Base-by-base conservation (phyloP, 2,888 invertebrate genomes). In the Sinopyrophorus schimmeli region DNA sequence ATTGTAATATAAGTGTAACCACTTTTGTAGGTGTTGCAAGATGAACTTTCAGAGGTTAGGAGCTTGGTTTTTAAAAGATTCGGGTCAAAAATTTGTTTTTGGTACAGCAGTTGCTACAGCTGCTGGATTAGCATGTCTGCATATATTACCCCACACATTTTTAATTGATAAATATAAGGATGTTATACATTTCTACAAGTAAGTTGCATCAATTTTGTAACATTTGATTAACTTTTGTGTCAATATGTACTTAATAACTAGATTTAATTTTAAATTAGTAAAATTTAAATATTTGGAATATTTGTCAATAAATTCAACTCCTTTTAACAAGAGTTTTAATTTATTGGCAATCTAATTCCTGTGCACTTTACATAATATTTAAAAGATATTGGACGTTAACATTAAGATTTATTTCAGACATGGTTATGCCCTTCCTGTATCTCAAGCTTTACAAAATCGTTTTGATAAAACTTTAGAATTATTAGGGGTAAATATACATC, bases 161-260 rank as follows among this genome's bases (percentile, higher is more conserved):
- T 73, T 81, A 1, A 57, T 87, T 1, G 67, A 80, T 2, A 75
- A 82, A 63, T 86, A 84, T 62, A 78, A 77, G 64, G 77, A 82
- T 18, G 72, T 83, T 52, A 76, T 84, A 3, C 81, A 82, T 51
- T 76, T 81, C 59, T 86, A 87, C 68, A 80, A 77, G 87, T 83
- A 72, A 68, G 9, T 27, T 18, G n/a, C 6, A 1, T 5, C 17
- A 15, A 18, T 14, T 14, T 3, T 7, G 5, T 15, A 12, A 4
- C n/a, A 10, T 10, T 0, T 1, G n/a, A 26, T 28, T 41, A 16
- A n/a, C n/a, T n/a, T n/a, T n/a, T n/a, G n/a, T n/a, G n/a, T n/a
- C n/a, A n/a, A n/a, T n/a, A n/a, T n/a, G n/a, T n/a, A n/a, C n/a
- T n/a, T n/a, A n/a, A n/a, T n/a, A n/a, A n/a, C n/a, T n/a, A n/a